These are phyloP conservation scores for Anhinga rufa DNA, from an alignment of 2,113 vertebrate species.

Conservation along the genomic window DNA sequence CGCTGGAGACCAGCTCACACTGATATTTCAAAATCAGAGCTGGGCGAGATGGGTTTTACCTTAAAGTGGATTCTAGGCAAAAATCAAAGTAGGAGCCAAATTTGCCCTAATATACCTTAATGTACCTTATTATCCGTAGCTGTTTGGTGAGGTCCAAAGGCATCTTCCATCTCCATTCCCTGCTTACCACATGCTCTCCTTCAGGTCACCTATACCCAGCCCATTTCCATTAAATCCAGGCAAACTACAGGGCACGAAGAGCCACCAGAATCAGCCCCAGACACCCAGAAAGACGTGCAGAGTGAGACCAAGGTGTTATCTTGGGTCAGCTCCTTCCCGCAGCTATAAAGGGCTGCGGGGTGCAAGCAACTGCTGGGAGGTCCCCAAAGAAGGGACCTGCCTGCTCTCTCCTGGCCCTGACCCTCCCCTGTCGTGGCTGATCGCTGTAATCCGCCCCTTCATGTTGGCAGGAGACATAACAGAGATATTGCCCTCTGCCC, in stretches of 20 bases:
- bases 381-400: background rate
- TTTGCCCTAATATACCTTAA: background rate
- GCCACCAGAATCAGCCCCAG: background rate
- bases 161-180: background rate
- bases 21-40: background rate
- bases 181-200: background rate
- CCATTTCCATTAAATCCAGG: background rate
- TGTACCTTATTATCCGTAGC: background rate
- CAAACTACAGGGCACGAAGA: background rate
- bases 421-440: background rate
- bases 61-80: background rate
- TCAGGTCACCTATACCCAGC: background rate
- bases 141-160: background rate
- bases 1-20: background rate
- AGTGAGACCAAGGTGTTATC: background rate
- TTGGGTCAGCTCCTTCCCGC: background rate
- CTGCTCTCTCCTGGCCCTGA: background rate
- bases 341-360: too few relatives aligned
- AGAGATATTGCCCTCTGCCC: background rate
- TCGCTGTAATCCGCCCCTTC: background rate
- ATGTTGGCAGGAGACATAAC: background rate
- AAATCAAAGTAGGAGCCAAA: background rate
- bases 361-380: background rate
- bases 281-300: accelerated
- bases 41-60: background rate